These are phyloP conservation scores for Nesidiocoris tenuis DNA, from an alignment of 2,888 invertebrate genomes.

Conservation along the genomic window DNA sequence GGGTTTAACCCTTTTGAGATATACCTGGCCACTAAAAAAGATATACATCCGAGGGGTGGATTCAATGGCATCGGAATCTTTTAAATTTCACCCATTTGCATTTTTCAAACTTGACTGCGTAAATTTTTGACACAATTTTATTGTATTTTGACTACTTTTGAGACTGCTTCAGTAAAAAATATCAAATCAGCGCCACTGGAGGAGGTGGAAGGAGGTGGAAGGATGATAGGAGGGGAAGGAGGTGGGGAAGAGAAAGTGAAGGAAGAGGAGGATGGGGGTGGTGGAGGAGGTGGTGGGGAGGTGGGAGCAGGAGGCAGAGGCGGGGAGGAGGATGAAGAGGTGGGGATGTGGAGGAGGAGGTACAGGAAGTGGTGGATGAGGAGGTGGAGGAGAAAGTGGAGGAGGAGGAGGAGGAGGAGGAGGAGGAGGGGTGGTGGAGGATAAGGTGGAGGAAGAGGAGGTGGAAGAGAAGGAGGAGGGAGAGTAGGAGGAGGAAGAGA, in stretches of 20 bases:
- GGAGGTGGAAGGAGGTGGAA: background rate
- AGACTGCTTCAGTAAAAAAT: too few species aligned
- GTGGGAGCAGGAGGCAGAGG: background rate
- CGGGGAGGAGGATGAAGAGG: slow-evolving; percentile 21
- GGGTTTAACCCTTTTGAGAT: background rate
- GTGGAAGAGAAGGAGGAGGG: background rate
- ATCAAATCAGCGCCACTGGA: background rate
- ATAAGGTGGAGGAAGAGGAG: too few species aligned
- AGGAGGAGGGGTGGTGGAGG: background rate
- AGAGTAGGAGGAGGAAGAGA: background rate
- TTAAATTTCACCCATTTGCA: too few species aligned
- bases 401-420: slow-evolving; percentile 7
- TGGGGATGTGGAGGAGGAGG: slow-evolving; percentile 24
- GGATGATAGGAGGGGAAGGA: background rate
- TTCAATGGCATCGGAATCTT: too few species aligned
- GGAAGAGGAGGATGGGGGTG: background rate
- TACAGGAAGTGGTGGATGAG: slow-evolving; percentile 14
- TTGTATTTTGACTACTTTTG: too few species aligned
- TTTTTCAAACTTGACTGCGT: too few species aligned
- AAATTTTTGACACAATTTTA: too few species aligned
- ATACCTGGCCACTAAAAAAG: background rate
- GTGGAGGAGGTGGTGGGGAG: background rate
- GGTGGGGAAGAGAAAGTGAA: background rate
- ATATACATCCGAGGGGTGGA: too few species aligned
- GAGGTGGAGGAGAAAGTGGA: slow-evolving; percentile 9